These are phyloP conservation scores for Centroberyx gerrardi DNA, from an alignment of 2,797 vertebrate genomes.

Conservation along the genomic window DNA sequence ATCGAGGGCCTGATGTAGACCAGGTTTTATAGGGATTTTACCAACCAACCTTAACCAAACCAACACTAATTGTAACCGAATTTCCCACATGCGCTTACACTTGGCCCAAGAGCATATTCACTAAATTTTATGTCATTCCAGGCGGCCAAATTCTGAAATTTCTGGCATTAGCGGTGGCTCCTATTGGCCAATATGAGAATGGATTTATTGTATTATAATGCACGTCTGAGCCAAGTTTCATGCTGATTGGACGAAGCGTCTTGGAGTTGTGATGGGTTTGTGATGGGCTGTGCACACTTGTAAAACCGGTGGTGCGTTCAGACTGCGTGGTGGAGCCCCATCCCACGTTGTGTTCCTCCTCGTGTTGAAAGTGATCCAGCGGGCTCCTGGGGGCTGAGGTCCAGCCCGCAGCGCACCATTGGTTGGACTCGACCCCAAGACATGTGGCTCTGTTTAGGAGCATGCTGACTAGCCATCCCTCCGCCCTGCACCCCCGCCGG, in stretches of 20 bases:
- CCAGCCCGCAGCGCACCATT: constrained; percentile 38
- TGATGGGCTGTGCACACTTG: constrained; percentile 40
- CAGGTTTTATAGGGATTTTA: background rate
- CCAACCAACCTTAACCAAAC: too few species aligned
- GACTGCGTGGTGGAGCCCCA: constrained; percentile 12
- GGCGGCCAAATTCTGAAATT: constrained; percentile 1
- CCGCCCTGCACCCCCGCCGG: constrained; percentile 32
- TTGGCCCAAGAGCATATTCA: constrained; percentile 15
- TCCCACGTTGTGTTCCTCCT: constrained; percentile 1
- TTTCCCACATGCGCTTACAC: constrained; percentile 18
- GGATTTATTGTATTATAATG: constrained; percentile 37
- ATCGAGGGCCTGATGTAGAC: background rate
- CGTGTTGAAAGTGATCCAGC: constrained; percentile 60
- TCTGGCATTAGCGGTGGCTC: constrained; percentile 35
- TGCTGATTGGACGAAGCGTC: constrained; percentile 41
- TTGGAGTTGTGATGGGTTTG: constrained; percentile 26
- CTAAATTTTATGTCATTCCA: background rate
- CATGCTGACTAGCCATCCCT: constrained; percentile 58
- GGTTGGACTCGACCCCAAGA: constrained; percentile 50
- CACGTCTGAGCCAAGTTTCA: constrained; percentile 27
- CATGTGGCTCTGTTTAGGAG: constrained; percentile 78
- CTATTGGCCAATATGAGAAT: constrained; percentile 40
- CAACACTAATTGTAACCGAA: too few species aligned
- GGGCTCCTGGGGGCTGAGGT: constrained; percentile 50
- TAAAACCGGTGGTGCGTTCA: constrained; percentile 37